Conservation (phyloP, 2,888 invertebrate species). For the Oscheius myriophilus region DNA sequence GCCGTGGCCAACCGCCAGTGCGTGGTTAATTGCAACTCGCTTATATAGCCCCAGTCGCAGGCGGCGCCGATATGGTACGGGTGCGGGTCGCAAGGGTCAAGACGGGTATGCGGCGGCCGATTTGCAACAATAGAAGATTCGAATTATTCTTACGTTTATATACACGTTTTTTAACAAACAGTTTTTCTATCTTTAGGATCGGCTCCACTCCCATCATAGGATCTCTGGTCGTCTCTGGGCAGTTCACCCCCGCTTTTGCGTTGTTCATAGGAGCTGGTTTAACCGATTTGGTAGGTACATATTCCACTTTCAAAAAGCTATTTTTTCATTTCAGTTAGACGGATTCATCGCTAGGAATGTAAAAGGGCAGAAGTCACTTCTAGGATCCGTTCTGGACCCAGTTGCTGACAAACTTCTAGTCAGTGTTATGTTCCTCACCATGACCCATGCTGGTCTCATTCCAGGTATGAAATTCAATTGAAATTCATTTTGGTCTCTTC, state of each 20-base stretch:
- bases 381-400: conserved; percentile 94
- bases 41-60: not conserved
- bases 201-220: conserved; percentile 87
- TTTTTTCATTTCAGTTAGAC: conserved; percentile 75
- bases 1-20: no score
- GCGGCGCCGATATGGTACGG: not conserved
- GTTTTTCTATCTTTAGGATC: conserved; percentile 82
- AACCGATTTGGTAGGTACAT: conserved; percentile 84
- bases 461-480: conserved; percentile 75
- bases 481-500: conserved; percentile 54
- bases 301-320: conserved; percentile 6
- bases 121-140: no score
- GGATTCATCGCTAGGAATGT: conserved; percentile 95
- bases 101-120: no score
- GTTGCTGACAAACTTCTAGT: conserved; percentile 95
- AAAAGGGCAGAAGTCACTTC: conserved; percentile 87
- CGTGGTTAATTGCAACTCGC: not conserved
- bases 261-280: conserved; percentile 86
- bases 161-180: no score
- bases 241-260: conserved; percentile 83
- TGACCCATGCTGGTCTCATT: conserved; percentile 86
- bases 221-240: conserved; percentile 84
- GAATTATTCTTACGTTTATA: no score
- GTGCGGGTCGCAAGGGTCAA: not conserved
- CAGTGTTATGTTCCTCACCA: conserved; percentile 85